Evolutionary conservation across 2,888 invertebrate genomes (phyloP), one percentile per base, ranked within the genome.

Genomic region (Cybosia mesomella): DNA sequence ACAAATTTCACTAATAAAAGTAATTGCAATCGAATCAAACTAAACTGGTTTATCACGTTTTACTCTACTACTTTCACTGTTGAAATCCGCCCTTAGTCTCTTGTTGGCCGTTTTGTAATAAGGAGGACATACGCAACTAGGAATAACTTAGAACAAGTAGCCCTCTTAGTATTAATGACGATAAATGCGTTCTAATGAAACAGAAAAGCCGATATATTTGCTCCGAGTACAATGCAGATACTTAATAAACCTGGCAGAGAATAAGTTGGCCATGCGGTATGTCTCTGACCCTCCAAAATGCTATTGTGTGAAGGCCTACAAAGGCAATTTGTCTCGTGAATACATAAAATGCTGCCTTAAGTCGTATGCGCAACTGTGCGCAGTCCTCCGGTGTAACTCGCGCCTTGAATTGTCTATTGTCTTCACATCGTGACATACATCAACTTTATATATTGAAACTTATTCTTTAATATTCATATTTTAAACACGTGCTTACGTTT

Each of bases 271-370:
- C 72, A 91, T 91, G 87, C 87, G 81, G 71, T 75, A 73, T 75
- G 88, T 79, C 70, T 70, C 67, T 71, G 81, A 74, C 80, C 74
- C 72, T 68, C 66, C 70, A 62, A 72, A 83, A 87, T 86, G 82
- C 84, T 80, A 87, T 89, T 89, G 89, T 89, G 77, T 83, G 70
- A 77, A 79, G 68, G 78, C 74, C 74, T 76, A 67, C 71, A 75
- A 91, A 90, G 90, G 89, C 88, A 89, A 91, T 92, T 92, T 92
- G 88, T 91, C 84, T 82, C 78, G 74, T 82, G 90, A 90, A 92
- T 91, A 91, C 89, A 87, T 87, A 89, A 91, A 77, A 71, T 72
- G 63, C 62, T 68, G 85, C 81, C 82, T 73, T 75, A 79, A 74
- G 82, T 88, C 79, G 84, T 86, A 85, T 85, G 85, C 83, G 85